phyloP scores from a whole-genome alignment of 2,888 invertebrate genomes.

The Alcis repandata region DNA sequence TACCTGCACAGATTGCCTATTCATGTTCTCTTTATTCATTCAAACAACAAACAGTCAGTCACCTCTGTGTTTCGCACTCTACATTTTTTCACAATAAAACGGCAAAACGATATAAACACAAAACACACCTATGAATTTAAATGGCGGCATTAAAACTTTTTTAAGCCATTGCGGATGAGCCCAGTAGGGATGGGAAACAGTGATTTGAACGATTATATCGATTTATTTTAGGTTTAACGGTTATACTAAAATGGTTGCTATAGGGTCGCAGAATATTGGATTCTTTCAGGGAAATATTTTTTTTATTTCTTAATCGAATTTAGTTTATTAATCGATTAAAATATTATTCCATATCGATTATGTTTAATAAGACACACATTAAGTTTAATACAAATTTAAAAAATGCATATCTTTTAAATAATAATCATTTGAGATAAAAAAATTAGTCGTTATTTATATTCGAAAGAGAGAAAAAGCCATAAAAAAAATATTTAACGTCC shows the following conservation, averaged over 20 bases:
- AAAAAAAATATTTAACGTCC: conserved; percentile 30
- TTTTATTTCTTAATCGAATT: too few species aligned
- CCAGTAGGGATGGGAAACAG: conserved; percentile 40
- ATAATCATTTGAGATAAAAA: not conserved
- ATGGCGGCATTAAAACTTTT: conserved; percentile 57
- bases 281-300: too few species aligned
- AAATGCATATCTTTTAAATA: too few species aligned
- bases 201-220: not conserved
- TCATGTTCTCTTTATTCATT: conserved; percentile 27
- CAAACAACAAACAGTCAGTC: conserved; percentile 33
- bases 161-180: conserved; percentile 46
- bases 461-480: conserved; percentile 14
- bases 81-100: conserved; percentile 48
- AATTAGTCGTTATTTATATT: not conserved
- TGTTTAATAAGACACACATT: too few species aligned
- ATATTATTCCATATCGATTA: too few species aligned
- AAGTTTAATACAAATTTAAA: too few species aligned
- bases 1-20: conserved; percentile 17
- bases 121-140: conserved; percentile 60
- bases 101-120: conserved; percentile 47
- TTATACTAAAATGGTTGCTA: conserved; percentile 9
- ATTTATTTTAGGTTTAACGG: conserved; percentile 4
- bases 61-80: conserved; percentile 38
- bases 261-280: not conserved
- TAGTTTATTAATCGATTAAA: too few species aligned